Base-by-base conservation (phyloP, 1,140 invertebrate genomes). In the Drosophila persimilis region DNA sequence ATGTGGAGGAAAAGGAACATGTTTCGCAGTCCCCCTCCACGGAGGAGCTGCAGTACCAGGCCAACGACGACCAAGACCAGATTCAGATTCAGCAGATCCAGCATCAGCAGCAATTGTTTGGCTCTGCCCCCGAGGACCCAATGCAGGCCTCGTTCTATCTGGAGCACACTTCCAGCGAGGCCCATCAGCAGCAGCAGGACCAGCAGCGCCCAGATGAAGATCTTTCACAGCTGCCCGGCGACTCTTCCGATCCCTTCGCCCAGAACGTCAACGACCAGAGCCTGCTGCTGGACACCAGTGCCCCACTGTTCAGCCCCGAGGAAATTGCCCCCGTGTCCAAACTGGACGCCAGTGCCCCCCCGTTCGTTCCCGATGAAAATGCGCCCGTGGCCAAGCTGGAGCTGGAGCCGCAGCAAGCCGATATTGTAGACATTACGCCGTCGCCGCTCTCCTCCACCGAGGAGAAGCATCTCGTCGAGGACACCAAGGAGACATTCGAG, bases 61-160 rank as follows among this genome's bases (percentile, higher is more conserved):
- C 26, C 15, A 8, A 6, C 13, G n/a, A 24, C 2, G 24, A 24
- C 24, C 29, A 6, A 3, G 48, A 51, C 3, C 61, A 55, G 45
- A 54, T 62, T 46, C 57, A 24, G 24, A 24, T 26, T 26, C 24
- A 73, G 43, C 24, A 73, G 43, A 58, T 65, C 0, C 67, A 74
- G n/a, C 72, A 77, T 31, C 65, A 77, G 17, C 58, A 69, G 6
- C 26, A 59, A 6, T 66, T 80, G 7, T 75, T 65, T 29, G 45
- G 53, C 3, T 29, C 45, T 11, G 69, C 57, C 13, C 45, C 47
- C 35, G 65, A 85, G 7, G 77, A 86, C 52, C 83, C 74, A 15
- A 90, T 90, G 89, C 84, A 89, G 62, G 84, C 89, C n/a, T 90
- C 89, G 2, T 77, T 89, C 26, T 90, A 90, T 26, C 17, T 89